Evolutionary conservation across 2,888 invertebrate species (phyloP), one percentile per base, ranked within the genome.

Genomic region (Andrena bicolor): DNA sequence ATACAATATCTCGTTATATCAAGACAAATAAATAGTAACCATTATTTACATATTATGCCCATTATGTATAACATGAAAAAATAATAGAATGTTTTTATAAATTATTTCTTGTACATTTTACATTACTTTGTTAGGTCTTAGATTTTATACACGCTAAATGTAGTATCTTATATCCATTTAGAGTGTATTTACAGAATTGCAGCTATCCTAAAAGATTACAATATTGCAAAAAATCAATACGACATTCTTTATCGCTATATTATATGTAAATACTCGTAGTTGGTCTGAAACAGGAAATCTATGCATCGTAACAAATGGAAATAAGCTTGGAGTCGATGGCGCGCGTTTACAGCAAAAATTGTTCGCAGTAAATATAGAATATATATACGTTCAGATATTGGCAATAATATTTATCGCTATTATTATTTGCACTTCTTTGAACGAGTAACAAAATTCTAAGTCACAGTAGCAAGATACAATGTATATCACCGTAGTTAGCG

Each of bases 41-140:
- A 75, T 82, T 87, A 88, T 89, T 88, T 88, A 87, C 84, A 89
- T 64, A 77, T 49, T 86, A 85, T 82, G 76, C 74, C 66, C 61
- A 71, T 81, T 63, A 66, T 48, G 70, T 71, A 61, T 78, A 76
- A 76, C 72, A 76, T 88, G 84, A 60, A 87, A 84, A 87, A 87
- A 86, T 87, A 87, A 87, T 61, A 82, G 69, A 75, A 69, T 74
- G 73, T 30, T 68, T 75, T 83, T 72, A 79, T 74, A 74, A 85
- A 71, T 84, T 79, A 76, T 48, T 72, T 65, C n/a, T 76, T 56
- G 63, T 58, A 73, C 23, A 48, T 76, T 69, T 80, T 80, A 83
- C 53, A 76, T 83, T 70, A 69, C 26, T 73, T 80, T 83, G 35
- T 64, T 5, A 58, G 51, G 53, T 51, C 13, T 58, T 76, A 76